Evolutionary conservation across 2,888 invertebrate genomes (phyloP), one percentile per base, ranked within the genome.

Genomic region (Orthonevra nobilis): DNA sequence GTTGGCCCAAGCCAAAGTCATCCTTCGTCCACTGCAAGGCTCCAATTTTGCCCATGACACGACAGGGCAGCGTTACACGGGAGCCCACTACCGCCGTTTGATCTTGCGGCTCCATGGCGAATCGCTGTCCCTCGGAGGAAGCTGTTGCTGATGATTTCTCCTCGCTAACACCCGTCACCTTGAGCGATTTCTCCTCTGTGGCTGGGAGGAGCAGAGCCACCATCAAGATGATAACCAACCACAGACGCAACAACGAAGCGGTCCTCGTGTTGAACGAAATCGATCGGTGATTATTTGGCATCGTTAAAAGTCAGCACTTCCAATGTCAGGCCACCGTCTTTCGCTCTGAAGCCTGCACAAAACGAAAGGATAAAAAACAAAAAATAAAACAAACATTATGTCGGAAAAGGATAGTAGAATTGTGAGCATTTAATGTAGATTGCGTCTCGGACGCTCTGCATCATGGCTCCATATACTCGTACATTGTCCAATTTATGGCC

Each of bases 1-100:
- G 96, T 0, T 95, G 93, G 1, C 98, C 98, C 26, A 99, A 91
- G 0, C 97, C 98, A 85, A 98, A 98, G 86, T 97, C 97, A 86
- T 98, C 97, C 86, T 97, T 96, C 68, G 98, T 98, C 99, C 99
- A 99, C 88, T 98, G 98, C 58, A 98, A 91, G 58, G 94, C 93
- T 0, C 98, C 98, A 40, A 92, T 92, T 88, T 97, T 96, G 86
- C 95, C 93, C 86, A 96, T 93, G 17, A 98, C 96, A 34, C 95
- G 91, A 88, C 98, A 98, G 2, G 97, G 96, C 66, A 98, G 90
- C 7, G 97, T 96, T 36, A 97, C 96, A 70, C 95, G 92, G 56
- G 95, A 94, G 9, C 97, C 97, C 44, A 95, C 94, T 50, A 96
- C 94, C 3, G 96, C 97, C 23, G 96, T 96, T 90, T 95, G 93